A percentile compares a stretch with the other conserved stretches of the same genome.
These are phyloP conservation scores for Pygoscelis antarcticus DNA, from an alignment of 2,113 vertebrate species.

Conservation along the genomic window DNA sequence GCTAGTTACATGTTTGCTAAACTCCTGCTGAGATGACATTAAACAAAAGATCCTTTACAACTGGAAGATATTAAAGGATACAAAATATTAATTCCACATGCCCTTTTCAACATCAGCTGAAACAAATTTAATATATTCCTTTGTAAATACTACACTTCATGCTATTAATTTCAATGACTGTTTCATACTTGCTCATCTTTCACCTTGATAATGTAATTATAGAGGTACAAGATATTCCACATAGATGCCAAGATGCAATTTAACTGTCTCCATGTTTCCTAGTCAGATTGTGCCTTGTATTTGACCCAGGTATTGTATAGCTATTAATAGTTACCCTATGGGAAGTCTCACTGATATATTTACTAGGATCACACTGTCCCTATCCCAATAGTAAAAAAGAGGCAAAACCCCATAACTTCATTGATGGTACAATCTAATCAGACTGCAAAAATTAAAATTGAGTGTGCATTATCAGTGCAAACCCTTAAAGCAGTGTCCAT, in stretches of 20 bases:
- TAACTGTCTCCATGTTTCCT: constrained; percentile 44
- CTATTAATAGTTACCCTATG: neutral
- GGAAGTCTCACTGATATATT: constrained; percentile 1
- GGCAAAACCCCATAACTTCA: rapidly evolving
- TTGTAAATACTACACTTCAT: constrained; percentile 56
- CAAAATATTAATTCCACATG: constrained; percentile 40
- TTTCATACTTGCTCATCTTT: constrained; percentile 63
- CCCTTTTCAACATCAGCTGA: constrained; percentile 34
- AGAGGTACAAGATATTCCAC: constrained; percentile 54
- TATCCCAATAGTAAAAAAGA: neutral
- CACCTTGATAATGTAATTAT: constrained; percentile 70
- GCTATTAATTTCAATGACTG: constrained; percentile 55
- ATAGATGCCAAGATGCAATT: constrained; percentile 49
- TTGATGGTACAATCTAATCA: neutral
- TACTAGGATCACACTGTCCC: neutral
- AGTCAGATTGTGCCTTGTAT: constrained; percentile 17
- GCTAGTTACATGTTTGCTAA: constrained; percentile 36
- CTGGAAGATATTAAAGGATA: constrained; percentile 42
- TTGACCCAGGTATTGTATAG: constrained; percentile 18
- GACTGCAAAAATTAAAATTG: neutral
- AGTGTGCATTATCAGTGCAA: neutral
- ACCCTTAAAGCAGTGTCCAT: neutral
- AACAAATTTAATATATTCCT: constrained; percentile 44
- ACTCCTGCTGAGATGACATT: constrained; percentile 27
- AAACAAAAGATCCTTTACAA: constrained; percentile 37